Conservation (phyloP, 2,113 vertebrate genomes). For the Leptobrachium ailaonicum region DNA sequence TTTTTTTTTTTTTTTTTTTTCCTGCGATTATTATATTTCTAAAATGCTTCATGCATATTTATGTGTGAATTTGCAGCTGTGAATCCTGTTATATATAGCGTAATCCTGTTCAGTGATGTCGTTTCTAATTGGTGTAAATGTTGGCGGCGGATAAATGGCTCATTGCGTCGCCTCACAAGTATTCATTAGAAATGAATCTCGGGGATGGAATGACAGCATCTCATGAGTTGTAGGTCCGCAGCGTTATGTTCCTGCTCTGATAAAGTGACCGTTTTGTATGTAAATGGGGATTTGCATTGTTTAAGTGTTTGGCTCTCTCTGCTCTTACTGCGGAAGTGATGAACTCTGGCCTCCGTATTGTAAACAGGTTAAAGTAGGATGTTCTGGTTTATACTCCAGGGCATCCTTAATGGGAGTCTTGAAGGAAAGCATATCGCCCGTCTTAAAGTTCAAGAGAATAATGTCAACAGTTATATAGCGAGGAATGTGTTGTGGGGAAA, state of each 20-base stretch:
- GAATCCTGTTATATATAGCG: slow-evolving; percentile 57
- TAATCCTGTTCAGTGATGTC: slow-evolving; percentile 60
- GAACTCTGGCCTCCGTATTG: too few relatives aligned
- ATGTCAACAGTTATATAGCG: too few relatives aligned
- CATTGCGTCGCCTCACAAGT: slow-evolving; percentile 25
- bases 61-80: slow-evolving; percentile 59
- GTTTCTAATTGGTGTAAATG: slow-evolving; percentile 50
- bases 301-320: too few relatives aligned
- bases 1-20: not conserved
- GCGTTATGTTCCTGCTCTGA: not conserved
- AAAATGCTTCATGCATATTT: not conserved
- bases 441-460: too few relatives aligned
- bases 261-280: too few relatives aligned
- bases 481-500: too few relatives aligned
- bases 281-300: too few relatives aligned
- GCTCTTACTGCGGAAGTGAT: too few relatives aligned
- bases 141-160: slow-evolving; percentile 14
- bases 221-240: not conserved
- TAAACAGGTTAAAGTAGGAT: too few relatives aligned
- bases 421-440: too few relatives aligned
- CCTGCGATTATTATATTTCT: not conserved
- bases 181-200: not conserved
- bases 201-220: not conserved
- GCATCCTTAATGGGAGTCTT: too few relatives aligned
- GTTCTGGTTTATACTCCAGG: too few relatives aligned